Evolutionary conservation across 2,888 invertebrate genomes (phyloP).

Genomic region (Dione vanillae): DNA sequence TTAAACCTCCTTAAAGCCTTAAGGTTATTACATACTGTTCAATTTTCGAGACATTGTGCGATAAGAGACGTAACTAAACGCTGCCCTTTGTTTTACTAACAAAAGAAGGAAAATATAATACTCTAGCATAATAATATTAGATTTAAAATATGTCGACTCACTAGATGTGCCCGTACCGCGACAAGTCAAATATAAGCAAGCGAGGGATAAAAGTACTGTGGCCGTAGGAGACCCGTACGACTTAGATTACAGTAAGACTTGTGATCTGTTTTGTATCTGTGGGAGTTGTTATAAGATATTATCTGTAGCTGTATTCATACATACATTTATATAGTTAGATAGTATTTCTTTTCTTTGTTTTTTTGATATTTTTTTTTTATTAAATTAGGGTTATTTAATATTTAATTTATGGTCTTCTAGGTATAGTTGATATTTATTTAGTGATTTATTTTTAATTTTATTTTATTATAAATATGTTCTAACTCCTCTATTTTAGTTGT

Average conservation of each 20-base stretch:
- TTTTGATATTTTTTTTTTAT: no score
- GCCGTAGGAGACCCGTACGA: conserved; percentile 68
- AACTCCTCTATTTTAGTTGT: not conserved
- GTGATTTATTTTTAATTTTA: not conserved
- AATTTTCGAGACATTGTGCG: no score
- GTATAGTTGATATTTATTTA: not conserved
- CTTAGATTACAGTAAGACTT: conserved; percentile 71
- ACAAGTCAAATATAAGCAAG: conserved; percentile 58
- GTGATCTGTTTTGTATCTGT: not conserved
- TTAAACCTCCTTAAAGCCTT: no score
- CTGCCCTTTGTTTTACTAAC: no score
- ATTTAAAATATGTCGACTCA: no score
- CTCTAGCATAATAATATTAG: no score
- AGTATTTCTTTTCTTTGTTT: no score
- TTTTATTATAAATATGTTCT: not conserved
- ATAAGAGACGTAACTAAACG: no score
- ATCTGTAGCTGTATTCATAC: not conserved
- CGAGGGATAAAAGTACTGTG: conserved; percentile 47
- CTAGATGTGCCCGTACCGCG: conserved; percentile 49
- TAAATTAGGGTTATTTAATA: no score
- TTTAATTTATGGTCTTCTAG: not conserved
- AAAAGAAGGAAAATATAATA: no score
- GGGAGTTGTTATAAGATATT: not conserved
- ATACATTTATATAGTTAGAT: no score
- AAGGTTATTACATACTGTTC: no score